Evolutionary conservation across 2,888 invertebrate species (phyloP), one percentile per base, ranked within the genome.

Genomic region (Dinocampus coccinellae): DNA sequence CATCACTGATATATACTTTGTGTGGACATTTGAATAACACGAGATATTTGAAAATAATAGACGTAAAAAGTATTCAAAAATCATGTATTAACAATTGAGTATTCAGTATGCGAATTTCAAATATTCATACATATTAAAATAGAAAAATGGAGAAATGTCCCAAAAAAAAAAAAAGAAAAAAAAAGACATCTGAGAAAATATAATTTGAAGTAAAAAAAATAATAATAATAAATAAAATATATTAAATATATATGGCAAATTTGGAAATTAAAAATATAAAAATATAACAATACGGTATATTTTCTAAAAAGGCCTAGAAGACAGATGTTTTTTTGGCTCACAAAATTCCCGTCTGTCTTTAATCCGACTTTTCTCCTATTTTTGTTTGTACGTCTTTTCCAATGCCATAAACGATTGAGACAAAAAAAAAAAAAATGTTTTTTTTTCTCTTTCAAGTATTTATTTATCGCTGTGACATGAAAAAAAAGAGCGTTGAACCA

Each of bases 221-320:
- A 4, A n/a, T n/a, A 29, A 36, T 67, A 13, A 57, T 26, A 39
- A 62, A 24, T 39, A 20, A 47, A 26, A 26, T 24, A 16, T 26
- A 47, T 39, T 39, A 42, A 33, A 58, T 55, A 61, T 13, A 47
- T 24, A 22, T 36, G 42, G 53, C 52, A 55, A 53, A 36, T 11
- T 13, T 33, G 55, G 13, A 65, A 60, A 22, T 39, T 11, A 39
- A 67, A 64, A 57, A 34, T 71, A 36, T 36, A 71, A 67, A 71
- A 69, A 55, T 47, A 26, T 71, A 63, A 60, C 47, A 62, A 61
- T 39, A 16, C 16, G n/a, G 53, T 69, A 29, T 69, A 60, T 36
- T 68, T 61, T 29, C 34, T 70, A 65, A 52, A 62, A 66, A 66
- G 70, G 70, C 70, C 70, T 70, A 63, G 29, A 47, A 63, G 52